Evolutionary conservation across 1,140 invertebrate species (phyloP).

Genomic region (Platyscapa corneri): DNA sequence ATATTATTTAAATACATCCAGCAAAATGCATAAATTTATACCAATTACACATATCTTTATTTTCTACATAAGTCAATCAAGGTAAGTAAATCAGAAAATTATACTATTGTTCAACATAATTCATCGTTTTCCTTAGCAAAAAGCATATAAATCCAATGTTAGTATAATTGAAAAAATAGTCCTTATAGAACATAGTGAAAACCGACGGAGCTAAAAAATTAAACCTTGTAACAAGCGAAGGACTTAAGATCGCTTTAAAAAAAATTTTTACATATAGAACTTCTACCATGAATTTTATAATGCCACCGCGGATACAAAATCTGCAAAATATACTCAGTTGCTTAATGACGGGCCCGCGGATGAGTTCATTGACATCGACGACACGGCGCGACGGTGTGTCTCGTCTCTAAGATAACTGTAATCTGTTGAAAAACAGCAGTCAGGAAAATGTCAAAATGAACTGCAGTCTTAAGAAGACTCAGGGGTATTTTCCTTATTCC

Average conservation of each 20-base stretch:
- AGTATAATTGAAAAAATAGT: neutral
- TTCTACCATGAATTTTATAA: neutral
- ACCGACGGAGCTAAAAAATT: neutral
- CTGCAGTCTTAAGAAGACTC: conserved; percentile 12
- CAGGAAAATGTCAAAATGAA: conserved; percentile 51
- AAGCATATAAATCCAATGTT: neutral
- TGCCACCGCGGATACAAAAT: neutral
- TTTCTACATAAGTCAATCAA: too few relatives aligned
- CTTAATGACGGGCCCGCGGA: conserved; percentile 37
- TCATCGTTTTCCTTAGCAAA: neutral
- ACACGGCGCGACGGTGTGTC: conserved; percentile 42
- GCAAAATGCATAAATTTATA: too few relatives aligned
- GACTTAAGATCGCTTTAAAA: neutral
- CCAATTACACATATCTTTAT: too few relatives aligned
- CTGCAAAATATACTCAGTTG: neutral
- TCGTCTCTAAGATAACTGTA: conserved; percentile 68
- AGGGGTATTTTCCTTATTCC: neutral
- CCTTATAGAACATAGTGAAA: neutral
- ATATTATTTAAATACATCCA: too few relatives aligned
- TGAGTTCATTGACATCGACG: conserved; percentile 68
- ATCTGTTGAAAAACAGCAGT: conserved; percentile 65
- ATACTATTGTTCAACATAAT: neutral
- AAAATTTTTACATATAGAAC: neutral
- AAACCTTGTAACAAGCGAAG: neutral
- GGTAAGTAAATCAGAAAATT: too few relatives aligned